A percentile compares a stretch with the other conserved stretches of the same genome.
Evolutionary conservation across 2,797 vertebrate species (phyloP).

Genomic region (Fistularia commersonii): DNA sequence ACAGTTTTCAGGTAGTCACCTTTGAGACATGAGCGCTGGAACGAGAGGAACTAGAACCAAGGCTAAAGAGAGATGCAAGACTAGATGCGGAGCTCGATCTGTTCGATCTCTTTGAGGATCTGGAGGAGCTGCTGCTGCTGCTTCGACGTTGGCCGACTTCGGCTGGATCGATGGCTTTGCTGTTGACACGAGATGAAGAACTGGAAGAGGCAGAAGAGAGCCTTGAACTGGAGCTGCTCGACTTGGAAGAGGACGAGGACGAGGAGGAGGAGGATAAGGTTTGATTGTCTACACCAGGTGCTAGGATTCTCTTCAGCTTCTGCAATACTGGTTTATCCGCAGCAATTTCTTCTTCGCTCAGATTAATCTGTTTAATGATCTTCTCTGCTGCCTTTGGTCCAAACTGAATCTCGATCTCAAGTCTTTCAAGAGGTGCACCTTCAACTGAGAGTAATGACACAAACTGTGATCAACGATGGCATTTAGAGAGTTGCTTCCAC

Average conservation of each 20-base stretch:
- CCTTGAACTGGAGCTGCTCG: conserved; percentile 47
- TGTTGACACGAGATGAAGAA: conserved; percentile 18
- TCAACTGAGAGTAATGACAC: conserved; percentile 45
- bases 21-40: conserved; percentile 19
- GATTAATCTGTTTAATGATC: conserved; percentile 63
- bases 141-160: conserved; percentile 6
- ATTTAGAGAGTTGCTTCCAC: background rate
- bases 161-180: conserved; percentile 6
- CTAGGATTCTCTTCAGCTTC: conserved; percentile 77
- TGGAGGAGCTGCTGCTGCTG: conserved; percentile 11
- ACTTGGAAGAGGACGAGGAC: conserved; percentile 9
- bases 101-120: conserved; percentile 18
- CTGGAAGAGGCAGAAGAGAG: conserved; percentile 32
- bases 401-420: conserved; percentile 75
- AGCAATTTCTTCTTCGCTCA: conserved; percentile 40
- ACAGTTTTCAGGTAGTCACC: conserved; percentile 27
- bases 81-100: conserved; percentile 50
- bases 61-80: conserved; percentile 47
- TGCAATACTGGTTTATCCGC: conserved; percentile 50
- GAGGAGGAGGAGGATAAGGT: conserved; percentile 36
- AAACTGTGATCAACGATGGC: background rate
- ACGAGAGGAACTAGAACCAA: conserved; percentile 57
- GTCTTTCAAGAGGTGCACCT: conserved; percentile 70
- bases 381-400: conserved; percentile 75
- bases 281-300: conserved; percentile 33